Evolutionary conservation across 1,140 invertebrate genomes (phyloP).

Genomic region (Apis florea): DNA sequence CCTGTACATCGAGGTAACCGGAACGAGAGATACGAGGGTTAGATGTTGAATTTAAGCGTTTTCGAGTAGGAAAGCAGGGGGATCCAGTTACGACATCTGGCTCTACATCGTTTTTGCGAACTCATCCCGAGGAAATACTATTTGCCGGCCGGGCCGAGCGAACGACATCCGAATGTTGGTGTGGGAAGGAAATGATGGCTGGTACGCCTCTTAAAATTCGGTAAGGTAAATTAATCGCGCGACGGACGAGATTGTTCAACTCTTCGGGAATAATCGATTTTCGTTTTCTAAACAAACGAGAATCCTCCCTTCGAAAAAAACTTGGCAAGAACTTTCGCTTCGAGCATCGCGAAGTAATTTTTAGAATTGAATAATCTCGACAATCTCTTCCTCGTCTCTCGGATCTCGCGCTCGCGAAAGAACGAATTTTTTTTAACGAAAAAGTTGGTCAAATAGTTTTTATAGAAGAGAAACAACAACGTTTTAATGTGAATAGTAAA

Average conservation of each 20-base stretch:
- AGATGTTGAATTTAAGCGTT: neutral
- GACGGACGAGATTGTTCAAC: neutral
- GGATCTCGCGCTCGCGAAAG: too few species aligned
- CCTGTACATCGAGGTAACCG: neutral
- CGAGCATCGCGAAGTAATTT: too few species aligned
- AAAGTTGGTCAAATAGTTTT: too few species aligned
- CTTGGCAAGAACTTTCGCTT: too few species aligned
- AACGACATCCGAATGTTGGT: neutral
- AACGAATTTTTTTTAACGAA: too few species aligned
- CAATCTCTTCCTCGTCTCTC: too few species aligned
- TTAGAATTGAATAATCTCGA: too few species aligned
- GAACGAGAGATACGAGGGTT: neutral
- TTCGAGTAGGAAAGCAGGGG: neutral
- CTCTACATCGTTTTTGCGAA: neutral
- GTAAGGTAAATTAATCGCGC: neutral
- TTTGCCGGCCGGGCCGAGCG: neutral
- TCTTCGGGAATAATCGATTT: neutral
- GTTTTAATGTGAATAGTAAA: too few species aligned
- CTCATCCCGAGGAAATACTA: neutral
- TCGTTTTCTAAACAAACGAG: neutral
- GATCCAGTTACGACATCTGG: constrained; percentile 19
- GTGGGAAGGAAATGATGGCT: neutral
- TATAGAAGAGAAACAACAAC: too few species aligned
- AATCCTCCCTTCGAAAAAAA: neutral
- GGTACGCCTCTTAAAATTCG: neutral